phyloP scores from a whole-genome alignment of 2,113 vertebrate genomes.

The Brienomyrus brachyistius region DNA sequence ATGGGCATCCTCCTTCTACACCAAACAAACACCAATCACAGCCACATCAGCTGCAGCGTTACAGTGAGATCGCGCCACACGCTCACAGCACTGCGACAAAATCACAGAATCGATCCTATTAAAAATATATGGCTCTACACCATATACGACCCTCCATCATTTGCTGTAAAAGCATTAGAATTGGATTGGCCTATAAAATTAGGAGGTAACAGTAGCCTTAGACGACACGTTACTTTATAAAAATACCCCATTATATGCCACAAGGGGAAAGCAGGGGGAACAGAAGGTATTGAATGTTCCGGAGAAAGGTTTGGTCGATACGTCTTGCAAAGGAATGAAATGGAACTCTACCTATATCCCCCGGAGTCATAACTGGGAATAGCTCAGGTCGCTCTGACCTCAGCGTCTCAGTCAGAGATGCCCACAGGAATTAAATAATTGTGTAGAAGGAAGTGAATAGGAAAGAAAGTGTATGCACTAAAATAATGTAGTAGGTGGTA shows the following conservation, averaged over 20 bases:
- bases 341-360: constrained; percentile 43
- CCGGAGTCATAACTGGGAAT: constrained; percentile 34
- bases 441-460: not conserved
- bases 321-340: constrained; percentile 42
- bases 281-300: not conserved
- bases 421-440: not conserved
- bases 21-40: not conserved
- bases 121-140: not conserved
- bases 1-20: constrained; percentile 47
- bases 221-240: constrained; percentile 55
- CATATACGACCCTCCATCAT: not conserved
- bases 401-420: not conserved
- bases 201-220: constrained; percentile 38
- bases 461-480: not conserved
- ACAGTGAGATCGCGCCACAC: not conserved
- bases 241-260: constrained; percentile 46
- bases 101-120: not conserved
- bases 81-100: not conserved
- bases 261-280: constrained; percentile 25
- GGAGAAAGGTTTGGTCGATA: constrained; percentile 45
- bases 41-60: not conserved
- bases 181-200: not conserved
- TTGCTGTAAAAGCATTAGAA: not conserved
- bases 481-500: not conserved
- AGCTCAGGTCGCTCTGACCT: constrained; percentile 24